A percentile compares a stretch with the other conserved stretches of the same genome.
These are phyloP conservation scores for Falcunculus frontatus DNA, from an alignment of 2,113 vertebrate species.

Conservation along the genomic window DNA sequence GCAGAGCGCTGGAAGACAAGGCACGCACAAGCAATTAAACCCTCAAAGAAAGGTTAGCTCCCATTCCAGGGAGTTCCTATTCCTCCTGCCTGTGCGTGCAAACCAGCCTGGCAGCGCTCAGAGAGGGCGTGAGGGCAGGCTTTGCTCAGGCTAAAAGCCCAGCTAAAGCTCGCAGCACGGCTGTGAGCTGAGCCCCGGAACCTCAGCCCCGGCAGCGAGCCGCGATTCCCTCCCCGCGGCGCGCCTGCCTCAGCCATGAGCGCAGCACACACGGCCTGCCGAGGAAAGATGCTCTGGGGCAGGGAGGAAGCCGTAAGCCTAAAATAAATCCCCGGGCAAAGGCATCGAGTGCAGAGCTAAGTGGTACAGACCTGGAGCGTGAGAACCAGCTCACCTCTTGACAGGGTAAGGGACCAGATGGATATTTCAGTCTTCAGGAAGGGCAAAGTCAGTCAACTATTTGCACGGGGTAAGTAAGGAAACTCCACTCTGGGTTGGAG, in stretches of 20 bases:
- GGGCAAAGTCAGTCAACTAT: not conserved
- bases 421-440: not conserved
- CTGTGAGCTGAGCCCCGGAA: fast-evolving
- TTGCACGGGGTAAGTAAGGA: not conserved
- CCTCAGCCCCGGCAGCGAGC: fast-evolving
- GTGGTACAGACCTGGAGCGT: not conserved
- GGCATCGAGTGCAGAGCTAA: not conserved
- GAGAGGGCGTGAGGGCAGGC: not conserved
- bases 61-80: fast-evolving
- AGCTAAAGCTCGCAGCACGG: not conserved
- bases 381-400: not conserved
- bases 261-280: fast-evolving
- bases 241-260: fast-evolving
- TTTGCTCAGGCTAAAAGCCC: not conserved
- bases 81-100: not conserved
- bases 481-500: not conserved
- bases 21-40: not conserved
- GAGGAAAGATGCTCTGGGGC: not conserved
- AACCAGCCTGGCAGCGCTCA: not conserved
- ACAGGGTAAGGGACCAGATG: not conserved
- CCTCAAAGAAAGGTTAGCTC: not conserved
- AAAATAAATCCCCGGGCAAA: not conserved
- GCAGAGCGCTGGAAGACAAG: not conserved
- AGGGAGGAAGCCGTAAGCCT: not conserved
- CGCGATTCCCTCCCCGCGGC: not conserved